A percentile compares a stretch with the other conserved stretches of the same genome.
Conservation (phyloP, 2,113 vertebrate species). For the Paradoxurus hermaphroditus region DNA sequence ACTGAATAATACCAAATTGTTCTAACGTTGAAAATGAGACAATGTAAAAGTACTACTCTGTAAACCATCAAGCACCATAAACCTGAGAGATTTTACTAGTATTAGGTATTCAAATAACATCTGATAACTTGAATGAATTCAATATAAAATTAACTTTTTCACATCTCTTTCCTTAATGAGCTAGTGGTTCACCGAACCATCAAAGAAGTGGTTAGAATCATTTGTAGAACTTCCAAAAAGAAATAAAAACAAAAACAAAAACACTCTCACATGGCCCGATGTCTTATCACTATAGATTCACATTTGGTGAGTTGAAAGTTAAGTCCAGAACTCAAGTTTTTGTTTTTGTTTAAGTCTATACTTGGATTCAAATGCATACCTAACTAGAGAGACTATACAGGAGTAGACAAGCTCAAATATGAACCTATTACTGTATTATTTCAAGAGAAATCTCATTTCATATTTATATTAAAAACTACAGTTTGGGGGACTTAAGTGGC, state of each 20-base stretch:
- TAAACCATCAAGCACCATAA: neutral
- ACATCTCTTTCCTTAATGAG: neutral
- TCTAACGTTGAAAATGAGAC: neutral
- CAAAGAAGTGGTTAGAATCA: neutral
- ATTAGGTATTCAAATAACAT: neutral
- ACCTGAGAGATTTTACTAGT: neutral
- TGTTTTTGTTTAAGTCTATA: neutral
- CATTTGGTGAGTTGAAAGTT: neutral
- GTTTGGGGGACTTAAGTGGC: too few relatives aligned
- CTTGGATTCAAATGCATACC: neutral
- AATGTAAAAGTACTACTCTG: neutral
- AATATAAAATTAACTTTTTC: neutral
- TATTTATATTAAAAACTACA: neutral
- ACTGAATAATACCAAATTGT: neutral
- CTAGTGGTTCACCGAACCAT: neutral
- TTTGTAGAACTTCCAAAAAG: neutral
- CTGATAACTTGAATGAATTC: conserved; percentile 9
- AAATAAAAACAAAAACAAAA: neutral
- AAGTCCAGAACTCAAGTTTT: neutral
- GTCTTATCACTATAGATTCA: neutral
- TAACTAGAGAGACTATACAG: neutral
- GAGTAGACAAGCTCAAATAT: neutral
- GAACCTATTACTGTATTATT: neutral
- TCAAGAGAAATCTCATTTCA: conserved; percentile 1
- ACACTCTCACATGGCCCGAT: neutral